Evolutionary conservation across 2,888 invertebrate species (phyloP).

Genomic region (Sphaeridia pumilis): DNA sequence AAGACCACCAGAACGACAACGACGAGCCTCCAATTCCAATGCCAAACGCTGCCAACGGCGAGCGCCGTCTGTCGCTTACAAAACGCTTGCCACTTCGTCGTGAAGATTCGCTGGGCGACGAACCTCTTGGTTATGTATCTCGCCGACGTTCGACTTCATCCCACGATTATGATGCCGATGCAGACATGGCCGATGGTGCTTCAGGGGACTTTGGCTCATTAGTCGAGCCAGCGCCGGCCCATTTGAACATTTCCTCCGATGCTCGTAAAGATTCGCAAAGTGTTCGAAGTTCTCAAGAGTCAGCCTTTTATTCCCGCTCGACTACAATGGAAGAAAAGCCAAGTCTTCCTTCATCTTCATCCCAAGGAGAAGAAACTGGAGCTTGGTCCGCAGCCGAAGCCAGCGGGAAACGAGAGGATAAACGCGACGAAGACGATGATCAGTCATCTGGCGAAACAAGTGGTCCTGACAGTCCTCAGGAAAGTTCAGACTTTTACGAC

Average conservation of each 20-base stretch:
- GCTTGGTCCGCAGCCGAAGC: constrained; percentile 21
- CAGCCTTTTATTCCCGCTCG: constrained; percentile 35
- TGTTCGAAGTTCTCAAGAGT: constrained; percentile 34
- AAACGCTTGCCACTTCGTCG: constrained; percentile 28
- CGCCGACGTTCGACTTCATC: constrained; percentile 31
- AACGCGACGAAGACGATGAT: constrained; percentile 20
- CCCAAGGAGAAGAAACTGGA: constrained; percentile 27
- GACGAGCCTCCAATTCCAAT: background rate
- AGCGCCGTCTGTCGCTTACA: constrained; percentile 32
- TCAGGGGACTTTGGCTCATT: constrained; percentile 33
- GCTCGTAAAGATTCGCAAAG: constrained; percentile 28
- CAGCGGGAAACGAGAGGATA: constrained; percentile 10
- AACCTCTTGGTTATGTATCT: constrained; percentile 36
- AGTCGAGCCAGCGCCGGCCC: constrained; percentile 33
- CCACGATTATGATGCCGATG: constrained; percentile 33
- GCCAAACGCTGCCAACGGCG: constrained; percentile 5
- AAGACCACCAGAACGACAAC: background rate
- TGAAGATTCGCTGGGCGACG: constrained; percentile 35
- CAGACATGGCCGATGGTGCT: constrained; percentile 12
- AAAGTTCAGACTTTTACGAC: constrained; percentile 60
- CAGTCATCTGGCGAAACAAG: constrained; percentile 72
- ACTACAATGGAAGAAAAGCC: constrained; percentile 30
- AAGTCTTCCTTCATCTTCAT: constrained; percentile 31
- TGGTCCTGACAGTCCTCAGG: constrained; percentile 70
- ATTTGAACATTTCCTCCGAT: constrained; percentile 4